Percentiles rank a stretch among this genome's conserved stretches.
Conservation (phyloP, 2,888 invertebrate genomes). For the Luperina nickerlii region DNA sequence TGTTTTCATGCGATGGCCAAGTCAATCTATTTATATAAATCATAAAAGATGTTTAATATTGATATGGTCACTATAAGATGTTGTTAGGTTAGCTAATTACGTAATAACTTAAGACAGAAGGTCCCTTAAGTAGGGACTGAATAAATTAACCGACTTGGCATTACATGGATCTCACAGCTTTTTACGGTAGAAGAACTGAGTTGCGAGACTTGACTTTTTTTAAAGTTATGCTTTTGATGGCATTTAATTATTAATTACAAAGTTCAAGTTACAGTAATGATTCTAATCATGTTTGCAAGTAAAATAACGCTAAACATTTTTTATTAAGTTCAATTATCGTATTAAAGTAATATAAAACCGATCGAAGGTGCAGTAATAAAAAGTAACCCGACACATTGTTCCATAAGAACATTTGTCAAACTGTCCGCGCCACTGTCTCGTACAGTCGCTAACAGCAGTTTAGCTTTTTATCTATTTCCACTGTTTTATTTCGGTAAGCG, state of each 20-base stretch:
- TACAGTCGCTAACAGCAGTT: constrained; percentile 78
- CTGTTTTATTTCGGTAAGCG: constrained; percentile 84
- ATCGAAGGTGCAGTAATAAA: constrained; percentile 47
- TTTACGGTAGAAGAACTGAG: no score
- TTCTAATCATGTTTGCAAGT: constrained; percentile 33
- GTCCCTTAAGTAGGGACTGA: no score
- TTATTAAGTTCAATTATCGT: constrained; percentile 29
- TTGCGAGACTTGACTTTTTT: no score
- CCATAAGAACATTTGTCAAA: constrained; percentile 74
- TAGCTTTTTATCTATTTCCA: constrained; percentile 87
- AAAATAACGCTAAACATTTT: constrained; percentile 15
- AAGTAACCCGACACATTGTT: constrained; percentile 52
- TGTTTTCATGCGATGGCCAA: no score
- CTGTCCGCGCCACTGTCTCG: constrained; percentile 78
- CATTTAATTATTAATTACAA: constrained; percentile 14
- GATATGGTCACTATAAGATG: no score
- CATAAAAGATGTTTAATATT: no score
- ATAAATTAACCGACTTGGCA: no score
- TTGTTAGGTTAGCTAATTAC: no score
- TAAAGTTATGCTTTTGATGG: no score
- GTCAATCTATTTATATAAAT: no score
- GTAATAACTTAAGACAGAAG: no score
- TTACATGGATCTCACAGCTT: no score
- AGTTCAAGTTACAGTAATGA: constrained; percentile 10
- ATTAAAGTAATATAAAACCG: constrained; percentile 30